These are phyloP conservation scores for Caracal caracal DNA, from an alignment of 2,113 vertebrate genomes.

Conservation along the genomic window DNA sequence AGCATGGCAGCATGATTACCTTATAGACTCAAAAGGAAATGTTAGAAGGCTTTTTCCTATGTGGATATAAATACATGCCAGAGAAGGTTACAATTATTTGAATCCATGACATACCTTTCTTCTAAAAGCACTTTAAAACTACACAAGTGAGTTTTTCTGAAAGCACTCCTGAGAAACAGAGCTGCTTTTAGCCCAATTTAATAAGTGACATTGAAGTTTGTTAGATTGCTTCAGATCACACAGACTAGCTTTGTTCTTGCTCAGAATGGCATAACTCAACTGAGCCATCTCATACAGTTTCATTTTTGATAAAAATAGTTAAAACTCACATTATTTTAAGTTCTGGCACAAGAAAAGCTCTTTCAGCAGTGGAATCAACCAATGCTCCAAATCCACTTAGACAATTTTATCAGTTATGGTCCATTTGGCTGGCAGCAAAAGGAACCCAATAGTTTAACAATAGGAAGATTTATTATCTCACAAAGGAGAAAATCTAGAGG, in stretches of 20 bases:
- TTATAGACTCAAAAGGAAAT: background rate
- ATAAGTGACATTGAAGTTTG: conserved; percentile 37
- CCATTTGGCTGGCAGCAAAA: conserved; percentile 64
- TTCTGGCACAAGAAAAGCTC: conserved; percentile 50
- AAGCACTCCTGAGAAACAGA: conserved; percentile 49
- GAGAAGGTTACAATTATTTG: conserved; percentile 41
- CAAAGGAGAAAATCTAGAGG: conserved; percentile 28
- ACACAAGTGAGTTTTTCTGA: conserved; percentile 45
- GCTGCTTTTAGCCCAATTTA: conserved; percentile 37
- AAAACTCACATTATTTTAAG: conserved; percentile 27
- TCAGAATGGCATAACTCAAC: background rate
- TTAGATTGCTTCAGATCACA: conserved; percentile 3
- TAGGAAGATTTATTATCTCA: conserved; percentile 59
- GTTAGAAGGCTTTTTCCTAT: conserved; percentile 14
- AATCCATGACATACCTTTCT: conserved; percentile 40
- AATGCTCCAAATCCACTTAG: conserved; percentile 5
- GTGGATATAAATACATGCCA: background rate
- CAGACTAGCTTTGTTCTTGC: conserved; percentile 8
- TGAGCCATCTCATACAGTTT: conserved; percentile 12
- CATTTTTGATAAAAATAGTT: conserved; percentile 54
- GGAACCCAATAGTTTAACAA: conserved; percentile 24
- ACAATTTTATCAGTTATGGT: conserved; percentile 60
- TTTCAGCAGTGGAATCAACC: conserved; percentile 50
- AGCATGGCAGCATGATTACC: background rate
- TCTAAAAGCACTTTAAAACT: conserved; percentile 42